Percentiles rank a stretch among this genome's conserved stretches.
phyloP scores from a whole-genome alignment of 2,113 vertebrate genomes.

The Genyomyrus donnyi region DNA sequence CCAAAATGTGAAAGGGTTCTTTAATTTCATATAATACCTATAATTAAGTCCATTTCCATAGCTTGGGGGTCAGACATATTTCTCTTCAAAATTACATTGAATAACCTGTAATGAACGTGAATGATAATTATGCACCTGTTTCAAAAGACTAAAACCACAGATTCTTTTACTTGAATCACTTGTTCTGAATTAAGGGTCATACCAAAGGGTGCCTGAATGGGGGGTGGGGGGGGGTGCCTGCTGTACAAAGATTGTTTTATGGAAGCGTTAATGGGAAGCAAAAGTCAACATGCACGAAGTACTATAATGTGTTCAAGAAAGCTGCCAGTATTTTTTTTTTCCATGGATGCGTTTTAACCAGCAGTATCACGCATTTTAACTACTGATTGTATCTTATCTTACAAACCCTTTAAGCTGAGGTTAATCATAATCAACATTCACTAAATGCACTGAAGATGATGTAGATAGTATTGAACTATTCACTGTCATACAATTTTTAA shows the following conservation, averaged over 20 bases:
- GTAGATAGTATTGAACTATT: not conserved
- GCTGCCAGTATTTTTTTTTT: not conserved
- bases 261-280: not conserved
- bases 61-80: not conserved
- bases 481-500: not conserved
- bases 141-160: not conserved
- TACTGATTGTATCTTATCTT: not conserved
- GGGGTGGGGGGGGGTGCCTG: not conserved
- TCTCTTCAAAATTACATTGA: not conserved
- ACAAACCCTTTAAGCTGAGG: not conserved
- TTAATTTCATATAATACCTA: not conserved
- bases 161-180: not conserved
- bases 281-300: not conserved
- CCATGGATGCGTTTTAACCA: not conserved
- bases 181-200: not conserved
- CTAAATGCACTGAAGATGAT: not conserved
- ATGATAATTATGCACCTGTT: not conserved
- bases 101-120: not conserved
- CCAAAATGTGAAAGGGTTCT: not conserved
- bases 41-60: not conserved
- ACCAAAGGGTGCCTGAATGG: not conserved
- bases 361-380: not conserved
- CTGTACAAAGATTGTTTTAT: not conserved
- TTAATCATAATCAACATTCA: constrained; percentile 1
- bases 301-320: not conserved